Percentiles rank a stretch among this genome's conserved stretches.
Evolutionary conservation across 2,113 vertebrate genomes (phyloP).

Genomic region (Carassius auratus): DNA sequence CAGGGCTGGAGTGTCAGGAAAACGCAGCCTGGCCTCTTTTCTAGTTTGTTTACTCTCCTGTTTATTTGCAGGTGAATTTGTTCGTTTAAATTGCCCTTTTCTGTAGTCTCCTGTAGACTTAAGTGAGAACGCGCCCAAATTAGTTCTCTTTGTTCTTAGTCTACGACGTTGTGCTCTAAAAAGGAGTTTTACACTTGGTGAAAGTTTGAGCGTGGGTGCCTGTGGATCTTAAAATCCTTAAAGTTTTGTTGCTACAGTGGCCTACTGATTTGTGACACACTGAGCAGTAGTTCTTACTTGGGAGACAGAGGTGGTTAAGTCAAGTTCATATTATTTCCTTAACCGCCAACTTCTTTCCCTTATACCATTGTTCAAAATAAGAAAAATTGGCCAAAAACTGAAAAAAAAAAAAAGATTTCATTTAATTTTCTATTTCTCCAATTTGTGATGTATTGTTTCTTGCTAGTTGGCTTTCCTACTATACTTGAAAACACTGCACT

Average conservation of each 20-base stretch:
- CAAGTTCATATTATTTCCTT: background rate
- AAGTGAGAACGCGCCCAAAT: conserved; percentile 11
- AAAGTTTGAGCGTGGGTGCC: conserved; percentile 12
- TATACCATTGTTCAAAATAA: background rate
- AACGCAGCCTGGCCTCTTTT: conserved; percentile 50
- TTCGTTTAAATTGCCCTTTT: conserved; percentile 52
- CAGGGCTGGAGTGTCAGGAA: conserved; percentile 51
- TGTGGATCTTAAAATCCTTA: background rate
- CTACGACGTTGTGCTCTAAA: background rate
- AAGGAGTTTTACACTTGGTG: background rate
- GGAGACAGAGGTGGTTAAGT: background rate
- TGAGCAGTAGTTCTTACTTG: background rate
- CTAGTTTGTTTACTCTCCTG: conserved; percentile 54
- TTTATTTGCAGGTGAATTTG: conserved; percentile 55
- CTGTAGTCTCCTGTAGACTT: conserved; percentile 30
- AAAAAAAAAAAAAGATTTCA: background rate
- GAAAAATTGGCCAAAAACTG: background rate
- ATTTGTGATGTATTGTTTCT: background rate
- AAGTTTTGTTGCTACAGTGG: background rate
- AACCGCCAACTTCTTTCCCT: background rate
- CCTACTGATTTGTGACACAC: background rate
- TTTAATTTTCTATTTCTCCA: background rate
- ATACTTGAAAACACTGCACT: background rate
- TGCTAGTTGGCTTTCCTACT: background rate
- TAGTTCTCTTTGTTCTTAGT: conserved; percentile 31